Conservation (phyloP, 2,888 invertebrate genomes). For the Drosophila fulvimacula region DNA sequence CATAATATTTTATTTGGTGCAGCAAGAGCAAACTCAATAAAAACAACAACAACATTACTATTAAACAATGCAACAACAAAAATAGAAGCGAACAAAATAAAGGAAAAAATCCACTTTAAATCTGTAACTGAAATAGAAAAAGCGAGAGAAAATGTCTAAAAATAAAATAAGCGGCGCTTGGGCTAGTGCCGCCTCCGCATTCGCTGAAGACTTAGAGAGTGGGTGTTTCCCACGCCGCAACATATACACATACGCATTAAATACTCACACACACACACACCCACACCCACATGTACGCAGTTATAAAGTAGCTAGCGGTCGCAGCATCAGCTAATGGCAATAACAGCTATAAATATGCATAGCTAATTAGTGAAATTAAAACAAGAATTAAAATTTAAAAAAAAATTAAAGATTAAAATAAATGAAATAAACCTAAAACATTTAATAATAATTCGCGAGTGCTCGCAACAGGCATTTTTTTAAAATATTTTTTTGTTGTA, state of each 20-base stretch:
- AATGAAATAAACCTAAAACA: neutral
- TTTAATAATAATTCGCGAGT: neutral
- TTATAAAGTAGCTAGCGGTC: conserved; percentile 18
- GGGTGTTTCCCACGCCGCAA: conserved; percentile 42
- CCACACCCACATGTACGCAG: conserved; percentile 11
- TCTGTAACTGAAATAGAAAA: neutral
- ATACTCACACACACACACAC: neutral
- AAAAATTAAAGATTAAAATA: neutral
- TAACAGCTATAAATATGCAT: conserved; percentile 2
- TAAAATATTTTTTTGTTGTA: neutral
- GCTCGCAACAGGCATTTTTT: conserved; percentile 51
- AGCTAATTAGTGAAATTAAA: conserved; percentile 5
- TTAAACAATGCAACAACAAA: neutral
- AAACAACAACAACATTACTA: neutral
- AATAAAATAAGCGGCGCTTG: conserved; percentile 1
- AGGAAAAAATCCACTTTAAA: neutral
- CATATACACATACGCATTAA: conserved; percentile 5
- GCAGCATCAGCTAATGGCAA: conserved; percentile 17
- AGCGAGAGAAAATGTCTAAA: neutral
- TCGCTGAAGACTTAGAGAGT: conserved; percentile 18
- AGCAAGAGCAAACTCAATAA: conserved; percentile 2
- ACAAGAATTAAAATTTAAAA: neutral
- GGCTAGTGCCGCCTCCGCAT: conserved; percentile 8
- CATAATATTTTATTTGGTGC: conserved; percentile 28
- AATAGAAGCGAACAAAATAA: no score